Evolutionary conservation across 2,797 vertebrate species (phyloP).

Genomic region (Gallinago stenura): DNA sequence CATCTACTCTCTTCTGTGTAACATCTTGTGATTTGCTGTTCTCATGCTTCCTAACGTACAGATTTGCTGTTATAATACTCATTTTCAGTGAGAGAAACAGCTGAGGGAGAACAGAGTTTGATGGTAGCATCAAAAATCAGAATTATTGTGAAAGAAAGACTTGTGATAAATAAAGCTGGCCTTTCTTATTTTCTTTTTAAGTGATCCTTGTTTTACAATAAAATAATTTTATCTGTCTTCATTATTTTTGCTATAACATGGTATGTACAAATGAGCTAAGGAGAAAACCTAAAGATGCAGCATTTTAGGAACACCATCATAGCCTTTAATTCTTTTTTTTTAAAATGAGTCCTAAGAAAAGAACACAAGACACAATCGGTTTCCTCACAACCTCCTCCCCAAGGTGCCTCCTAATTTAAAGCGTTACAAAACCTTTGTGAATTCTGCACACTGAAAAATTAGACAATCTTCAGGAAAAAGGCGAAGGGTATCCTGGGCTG

Average conservation of each 20-base stretch:
- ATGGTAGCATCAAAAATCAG: neutral
- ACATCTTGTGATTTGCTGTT: neutral
- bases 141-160: neutral
- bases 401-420: neutral
- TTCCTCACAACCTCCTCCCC: neutral
- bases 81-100: neutral
- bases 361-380: neutral
- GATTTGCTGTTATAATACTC: neutral
- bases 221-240: neutral
- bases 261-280: neutral
- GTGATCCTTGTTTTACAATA: neutral
- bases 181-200: neutral
- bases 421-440: neutral
- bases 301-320: neutral
- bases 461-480: neutral
- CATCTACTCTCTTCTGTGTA: rapidly evolving
- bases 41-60: neutral
- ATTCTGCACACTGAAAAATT: neutral
- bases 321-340: neutral
- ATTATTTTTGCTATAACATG: neutral
- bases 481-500: neutral
- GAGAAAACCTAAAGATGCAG: neutral
- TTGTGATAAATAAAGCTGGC: neutral
- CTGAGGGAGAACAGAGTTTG: neutral
- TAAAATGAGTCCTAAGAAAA: neutral